Evolutionary conservation across 2,888 invertebrate species (phyloP), one percentile per base, ranked within the genome.

Genomic region (Netelia melanura): DNA sequence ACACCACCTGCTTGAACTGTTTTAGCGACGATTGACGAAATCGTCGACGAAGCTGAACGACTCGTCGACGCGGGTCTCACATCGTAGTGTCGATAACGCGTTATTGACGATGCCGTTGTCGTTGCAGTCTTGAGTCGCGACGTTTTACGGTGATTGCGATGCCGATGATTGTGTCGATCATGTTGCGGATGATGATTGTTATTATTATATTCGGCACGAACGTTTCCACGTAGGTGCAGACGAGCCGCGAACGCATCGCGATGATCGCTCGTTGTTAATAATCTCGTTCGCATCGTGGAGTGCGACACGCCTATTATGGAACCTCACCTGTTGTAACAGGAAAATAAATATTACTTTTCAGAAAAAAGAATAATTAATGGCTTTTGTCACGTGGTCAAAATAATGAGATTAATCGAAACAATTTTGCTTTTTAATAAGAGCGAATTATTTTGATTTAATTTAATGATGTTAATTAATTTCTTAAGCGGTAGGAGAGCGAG

Each of bases 1-100:
- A 88, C 88, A 83, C 86, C 86, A 83, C 86, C 83, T 79, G 84
- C 76, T 75, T 86, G 85, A 72, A 85, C 83, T 84, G 85, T 86
- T 83, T 83, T 85, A 30, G 75, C 71, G 38, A 72, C 82, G 71
- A 21, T 62, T 25, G 74, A 70, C 2, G 80, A 61, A 25, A 65
- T 61, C 72, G 84, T 11, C 10, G 84, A 81, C 5, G 72, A 65
- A n/a, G 76, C 48, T 38, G 10, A 21, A 1, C 62, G 78, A 58
- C 72, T 76, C 43, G 76, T 79, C 17, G 79, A 83, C 1, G 81
- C 77, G 8, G 88, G 86, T 54, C 84, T 83, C 3, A 88, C 88
- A 74, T 86, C 83, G 76, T 86, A 88, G 38, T 84, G 83, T 58
- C 86, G 85, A 62, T 87, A 85, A 72, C 85, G 83, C 48, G 84